phyloP scores from a whole-genome alignment of 2,888 invertebrate species.

The Panzeria rudis region DNA sequence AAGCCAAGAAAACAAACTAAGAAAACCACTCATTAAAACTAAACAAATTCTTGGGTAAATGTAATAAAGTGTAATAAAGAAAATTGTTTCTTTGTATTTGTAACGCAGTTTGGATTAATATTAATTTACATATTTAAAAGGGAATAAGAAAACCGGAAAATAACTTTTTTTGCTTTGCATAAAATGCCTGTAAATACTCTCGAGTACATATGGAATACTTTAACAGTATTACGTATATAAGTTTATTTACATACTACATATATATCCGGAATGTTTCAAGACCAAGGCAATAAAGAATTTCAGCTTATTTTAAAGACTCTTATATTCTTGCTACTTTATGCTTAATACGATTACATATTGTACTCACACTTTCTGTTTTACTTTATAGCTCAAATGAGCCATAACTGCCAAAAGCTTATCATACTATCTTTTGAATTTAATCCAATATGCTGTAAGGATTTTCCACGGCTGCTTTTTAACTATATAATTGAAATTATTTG shows the following conservation, averaged over 20 bases:
- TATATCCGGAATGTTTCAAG: background rate
- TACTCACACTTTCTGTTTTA: background rate
- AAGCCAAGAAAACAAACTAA: background rate
- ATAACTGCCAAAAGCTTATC: conserved; percentile 42
- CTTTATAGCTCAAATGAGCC: conserved; percentile 17
- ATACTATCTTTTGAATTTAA: conserved; percentile 12
- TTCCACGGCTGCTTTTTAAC: background rate
- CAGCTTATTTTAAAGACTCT: background rate
- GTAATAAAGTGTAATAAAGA: conserved; percentile 37
- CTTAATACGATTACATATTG: background rate
- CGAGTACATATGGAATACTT: background rate
- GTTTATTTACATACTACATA: no score
- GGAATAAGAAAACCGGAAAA: conserved; percentile 26
- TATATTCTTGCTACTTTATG: background rate
- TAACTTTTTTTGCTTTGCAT: background rate
- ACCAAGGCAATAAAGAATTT: background rate
- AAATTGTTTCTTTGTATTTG: conserved; percentile 14
- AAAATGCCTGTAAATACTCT: background rate
- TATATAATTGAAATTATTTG: background rate
- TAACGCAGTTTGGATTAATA: conserved; percentile 12
- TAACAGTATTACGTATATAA: conserved; percentile 18
- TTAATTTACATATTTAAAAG: conserved; percentile 48
- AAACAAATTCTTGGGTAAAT: conserved; percentile 17
- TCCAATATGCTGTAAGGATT: conserved; percentile 19
- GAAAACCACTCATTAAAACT: conserved; percentile 10